phyloP scores from a whole-genome alignment of 2,888 invertebrate species.

The Oxycera nigricornis region DNA sequence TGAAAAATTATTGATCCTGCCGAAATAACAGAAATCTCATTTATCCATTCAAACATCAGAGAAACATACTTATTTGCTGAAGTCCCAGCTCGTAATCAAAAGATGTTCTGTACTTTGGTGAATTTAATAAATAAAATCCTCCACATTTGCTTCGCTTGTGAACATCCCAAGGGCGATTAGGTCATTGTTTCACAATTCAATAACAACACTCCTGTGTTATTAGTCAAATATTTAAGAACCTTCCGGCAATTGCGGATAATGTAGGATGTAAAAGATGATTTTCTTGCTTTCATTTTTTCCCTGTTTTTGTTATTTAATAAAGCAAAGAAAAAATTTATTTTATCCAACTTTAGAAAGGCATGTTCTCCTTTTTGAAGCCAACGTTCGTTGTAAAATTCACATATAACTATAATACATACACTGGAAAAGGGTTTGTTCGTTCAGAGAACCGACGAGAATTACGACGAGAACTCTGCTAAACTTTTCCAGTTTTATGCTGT shows the following conservation, averaged over 20 bases:
- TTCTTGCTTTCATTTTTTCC: neutral
- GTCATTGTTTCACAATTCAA: slow-evolving; percentile 22
- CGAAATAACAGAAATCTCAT: too few species aligned
- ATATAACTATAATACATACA: neutral
- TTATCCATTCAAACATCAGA: too few species aligned
- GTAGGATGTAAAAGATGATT: neutral
- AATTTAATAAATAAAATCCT: neutral
- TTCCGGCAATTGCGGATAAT: slow-evolving; percentile 20
- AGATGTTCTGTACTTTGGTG: neutral
- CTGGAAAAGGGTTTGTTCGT: neutral
- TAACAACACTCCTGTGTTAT: neutral
- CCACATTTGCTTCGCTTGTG: neutral
- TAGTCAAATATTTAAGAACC: slow-evolving; percentile 19
- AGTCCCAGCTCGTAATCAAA: neutral
- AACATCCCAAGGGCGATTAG: neutral
- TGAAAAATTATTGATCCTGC: too few species aligned
- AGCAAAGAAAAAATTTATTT: slow-evolving; percentile 21
- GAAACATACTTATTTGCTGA: too few species aligned
- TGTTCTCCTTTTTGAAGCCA: neutral
- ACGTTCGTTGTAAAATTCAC: slow-evolving; percentile 2
- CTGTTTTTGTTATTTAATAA: slow-evolving; percentile 21
- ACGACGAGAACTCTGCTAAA: neutral
- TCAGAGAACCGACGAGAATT: neutral
- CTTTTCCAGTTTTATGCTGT: neutral
- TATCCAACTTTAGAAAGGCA: slow-evolving; percentile 2